Conservation (phyloP, 2,113 vertebrate species). For the Periophthalmodon schlosseri region DNA sequence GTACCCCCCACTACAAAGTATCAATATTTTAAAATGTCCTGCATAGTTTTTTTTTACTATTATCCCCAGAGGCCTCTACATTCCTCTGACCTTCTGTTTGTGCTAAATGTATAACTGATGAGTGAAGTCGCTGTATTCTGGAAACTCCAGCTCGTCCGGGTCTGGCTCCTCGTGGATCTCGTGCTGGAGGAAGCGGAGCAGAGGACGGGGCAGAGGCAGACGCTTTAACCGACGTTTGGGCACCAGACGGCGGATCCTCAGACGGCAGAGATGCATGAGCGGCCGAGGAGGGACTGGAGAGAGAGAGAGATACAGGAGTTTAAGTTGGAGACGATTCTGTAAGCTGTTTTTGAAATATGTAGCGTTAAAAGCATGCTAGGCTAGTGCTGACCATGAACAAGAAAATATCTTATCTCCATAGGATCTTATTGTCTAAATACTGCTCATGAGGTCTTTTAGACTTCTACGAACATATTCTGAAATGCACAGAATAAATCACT, state of each 20-base stretch:
- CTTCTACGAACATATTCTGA: too few relatives aligned
- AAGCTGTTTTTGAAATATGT: too few relatives aligned
- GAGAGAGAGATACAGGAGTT: background rate
- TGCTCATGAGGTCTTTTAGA: too few relatives aligned
- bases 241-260: slow-evolving; percentile 80
- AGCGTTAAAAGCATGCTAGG: too few relatives aligned
- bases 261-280: slow-evolving; percentile 88
- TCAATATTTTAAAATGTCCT: too few relatives aligned
- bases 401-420: too few relatives aligned
- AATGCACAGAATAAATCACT: too few relatives aligned
- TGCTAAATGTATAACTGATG: background rate
- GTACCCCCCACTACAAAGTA: too few relatives aligned
- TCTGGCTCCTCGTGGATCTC: slow-evolving; percentile 27
- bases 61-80: background rate
- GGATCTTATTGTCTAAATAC: too few relatives aligned
- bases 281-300: slow-evolving; percentile 83
- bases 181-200: slow-evolving; percentile 84
- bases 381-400: too few relatives aligned
- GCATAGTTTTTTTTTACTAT: too few relatives aligned
- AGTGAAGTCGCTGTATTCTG: background rate
- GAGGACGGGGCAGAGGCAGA: slow-evolving; percentile 82
- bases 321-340: background rate
- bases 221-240: slow-evolving; percentile 74
- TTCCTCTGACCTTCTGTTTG: background rate
- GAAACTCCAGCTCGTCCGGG: background rate